Base-by-base conservation (phyloP, 2,113 vertebrate species). In the Sinosuthora webbiana region DNA sequence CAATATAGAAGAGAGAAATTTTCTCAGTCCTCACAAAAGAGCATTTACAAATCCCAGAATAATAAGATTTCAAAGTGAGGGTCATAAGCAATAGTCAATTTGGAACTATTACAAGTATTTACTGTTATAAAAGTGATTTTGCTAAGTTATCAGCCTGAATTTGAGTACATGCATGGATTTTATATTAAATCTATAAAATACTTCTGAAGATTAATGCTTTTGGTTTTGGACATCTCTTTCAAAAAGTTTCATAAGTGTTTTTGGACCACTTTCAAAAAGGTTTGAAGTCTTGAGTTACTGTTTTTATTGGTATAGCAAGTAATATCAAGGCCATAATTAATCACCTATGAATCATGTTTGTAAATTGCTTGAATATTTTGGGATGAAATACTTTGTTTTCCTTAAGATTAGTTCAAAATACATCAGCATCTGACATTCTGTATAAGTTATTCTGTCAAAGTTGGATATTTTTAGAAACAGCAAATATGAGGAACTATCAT, bases 341-440 rank as follows among this genome's bases (percentile, higher is more conserved):
- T 78, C 33, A 70, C 12, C 27, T 77, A 44, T 57, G 24, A n/a
- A 39, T 89, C 33, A n/a, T 52, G n/a, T 83, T 94, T 5, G 6
- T 63, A 80, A 63, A 35, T 59, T 81, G 13, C 42, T 87, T 64
- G 15, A 70, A 56, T 65, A 69, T 74, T 93, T 83, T 77, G 6
- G 19, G 42, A 78, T 83, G 47, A 84, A 87, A 81, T 84, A 55
- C 55, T 93, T 92, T 88, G 24, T 93, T 93, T 95, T 80, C 59
- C 16, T 83, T 77, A 83, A 89, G 35, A 85, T 85, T 73, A 80
- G 9, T 87, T 83, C 45, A 88, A 67, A 94, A 90, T 88, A 24
- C 19, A 77, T n/a, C 44, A 88, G 5, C 14, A 62, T 85, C 59
- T 90, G 68, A 55, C 59, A 74, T 71, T 87, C 19, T 64, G 47